Percentiles rank a stretch among this genome's conserved stretches.
phyloP scores from a whole-genome alignment of 2,888 invertebrate genomes.

The Thera obeliscata region DNA sequence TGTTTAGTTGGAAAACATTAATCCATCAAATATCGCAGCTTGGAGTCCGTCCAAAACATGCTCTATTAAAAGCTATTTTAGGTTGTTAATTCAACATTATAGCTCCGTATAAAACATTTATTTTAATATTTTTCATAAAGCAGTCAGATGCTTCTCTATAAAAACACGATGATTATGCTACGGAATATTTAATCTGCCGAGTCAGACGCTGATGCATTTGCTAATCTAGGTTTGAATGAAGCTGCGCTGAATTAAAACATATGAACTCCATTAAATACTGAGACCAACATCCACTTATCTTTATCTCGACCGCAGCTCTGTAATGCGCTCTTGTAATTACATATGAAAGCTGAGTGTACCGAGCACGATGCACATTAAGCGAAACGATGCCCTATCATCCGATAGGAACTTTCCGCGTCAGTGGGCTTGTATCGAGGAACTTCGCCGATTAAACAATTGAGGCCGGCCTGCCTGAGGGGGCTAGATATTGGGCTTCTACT shows the following conservation, averaged over 20 bases:
- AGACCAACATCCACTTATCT: slow-evolving; percentile 43
- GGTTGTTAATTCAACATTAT: slow-evolving; percentile 43
- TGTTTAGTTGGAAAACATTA: slow-evolving; percentile 56
- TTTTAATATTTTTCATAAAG: slow-evolving; percentile 12
- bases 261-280: slow-evolving; percentile 19
- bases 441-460: slow-evolving; percentile 74
- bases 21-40: slow-evolving; percentile 54
- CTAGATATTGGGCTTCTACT: slow-evolving; percentile 57
- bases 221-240: slow-evolving; percentile 28
- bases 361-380: slow-evolving; percentile 59
- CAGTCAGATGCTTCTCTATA: background rate
- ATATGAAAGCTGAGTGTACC: slow-evolving; percentile 50
- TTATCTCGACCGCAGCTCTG: slow-evolving; percentile 47
- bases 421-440: slow-evolving; percentile 69
- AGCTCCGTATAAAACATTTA: slow-evolving; percentile 32
- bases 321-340: slow-evolving; percentile 56
- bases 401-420: slow-evolving; percentile 67
- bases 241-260: slow-evolving; percentile 36
- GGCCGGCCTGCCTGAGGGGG: slow-evolving; percentile 52
- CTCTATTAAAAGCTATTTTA: slow-evolving; percentile 45
- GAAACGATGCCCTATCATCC: slow-evolving; percentile 68
- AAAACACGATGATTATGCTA: slow-evolving; percentile 4
- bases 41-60: slow-evolving; percentile 56
- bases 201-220: slow-evolving; percentile 15
- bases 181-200: slow-evolving; percentile 13